Evolutionary conservation across 2,888 invertebrate genomes (phyloP).

Genomic region (Sarcophaga variegata): DNA sequence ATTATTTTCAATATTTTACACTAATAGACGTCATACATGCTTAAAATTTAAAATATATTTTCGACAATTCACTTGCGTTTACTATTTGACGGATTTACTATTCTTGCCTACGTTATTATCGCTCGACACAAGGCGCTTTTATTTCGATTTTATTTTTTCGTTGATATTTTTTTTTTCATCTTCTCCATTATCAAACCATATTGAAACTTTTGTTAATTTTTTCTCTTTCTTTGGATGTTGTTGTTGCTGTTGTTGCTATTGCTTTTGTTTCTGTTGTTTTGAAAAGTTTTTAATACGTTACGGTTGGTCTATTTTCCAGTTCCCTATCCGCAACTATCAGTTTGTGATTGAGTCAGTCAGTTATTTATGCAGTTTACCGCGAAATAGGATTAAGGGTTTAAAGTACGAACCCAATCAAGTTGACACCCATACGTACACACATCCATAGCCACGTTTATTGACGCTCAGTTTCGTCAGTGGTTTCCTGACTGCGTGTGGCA

Average conservation of each 20-base stretch:
- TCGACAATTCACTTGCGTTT: constrained; percentile 32
- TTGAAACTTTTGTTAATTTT: constrained; percentile 22
- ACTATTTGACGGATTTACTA: not conserved
- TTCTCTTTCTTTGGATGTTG: not conserved
- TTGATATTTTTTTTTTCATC: constrained; percentile 3
- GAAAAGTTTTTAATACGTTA: constrained; percentile 50
- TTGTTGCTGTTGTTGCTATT: too few species aligned
- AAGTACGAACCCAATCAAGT: constrained; percentile 77
- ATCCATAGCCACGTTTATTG: not conserved
- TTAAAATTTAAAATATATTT: not conserved
- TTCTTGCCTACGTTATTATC: not conserved
- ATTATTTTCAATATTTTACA: not conserved
- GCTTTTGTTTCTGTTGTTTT: not conserved
- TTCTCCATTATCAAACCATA: not conserved
- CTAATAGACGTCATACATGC: not conserved
- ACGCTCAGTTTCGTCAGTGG: constrained; percentile 39
- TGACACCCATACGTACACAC: constrained; percentile 51
- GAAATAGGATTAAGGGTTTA: constrained; percentile 80
- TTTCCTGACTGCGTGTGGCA: constrained; percentile 28
- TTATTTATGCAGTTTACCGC: constrained; percentile 80
- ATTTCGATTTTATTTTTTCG: not conserved
- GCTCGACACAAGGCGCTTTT: not conserved
- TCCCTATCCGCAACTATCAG: constrained; percentile 53
- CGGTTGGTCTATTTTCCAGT: constrained; percentile 46
- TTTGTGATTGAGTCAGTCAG: constrained; percentile 62